Evolutionary conservation across 2,113 vertebrate species (phyloP).

Genomic region (Platichthys stellatus): DNA sequence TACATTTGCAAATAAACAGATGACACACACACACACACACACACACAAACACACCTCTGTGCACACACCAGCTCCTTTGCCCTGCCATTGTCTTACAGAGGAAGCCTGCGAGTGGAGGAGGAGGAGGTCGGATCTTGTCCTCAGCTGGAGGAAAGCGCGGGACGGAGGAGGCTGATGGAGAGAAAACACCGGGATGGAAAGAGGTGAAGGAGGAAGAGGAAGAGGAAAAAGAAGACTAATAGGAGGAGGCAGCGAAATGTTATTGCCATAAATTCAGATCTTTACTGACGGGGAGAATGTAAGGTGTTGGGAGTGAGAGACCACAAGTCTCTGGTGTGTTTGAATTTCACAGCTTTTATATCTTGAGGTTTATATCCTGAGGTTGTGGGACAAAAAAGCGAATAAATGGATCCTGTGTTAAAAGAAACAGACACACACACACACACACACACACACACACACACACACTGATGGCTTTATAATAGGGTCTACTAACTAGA

Average conservation of each 20-base stretch:
- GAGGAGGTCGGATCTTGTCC: slow-evolving; percentile 30
- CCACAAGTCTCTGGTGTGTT: not conserved
- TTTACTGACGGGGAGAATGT: not conserved
- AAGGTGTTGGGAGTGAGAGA: not conserved
- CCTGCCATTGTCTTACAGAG: slow-evolving; percentile 71
- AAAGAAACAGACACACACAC: slow-evolving; percentile 16
- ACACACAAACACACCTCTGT: not conserved
- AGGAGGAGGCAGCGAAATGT: slow-evolving; percentile 18
- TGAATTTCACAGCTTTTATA: not conserved
- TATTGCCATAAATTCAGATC: slow-evolving; percentile 24
- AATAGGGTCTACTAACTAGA: slow-evolving; percentile 52
- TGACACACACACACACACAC: not conserved
- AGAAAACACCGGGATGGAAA: slow-evolving; percentile 54
- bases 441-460: slow-evolving; percentile 13
- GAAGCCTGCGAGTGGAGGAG: slow-evolving; percentile 52
- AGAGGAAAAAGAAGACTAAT: not conserved
- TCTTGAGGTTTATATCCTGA: not conserved
- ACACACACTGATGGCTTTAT: slow-evolving; percentile 53
- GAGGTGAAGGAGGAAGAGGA: slow-evolving; percentile 20
- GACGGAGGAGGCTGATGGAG: slow-evolving; percentile 36
- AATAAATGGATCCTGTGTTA: not conserved
- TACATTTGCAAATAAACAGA: not conserved
- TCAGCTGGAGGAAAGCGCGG: slow-evolving; percentile 22
- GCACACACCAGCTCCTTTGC: slow-evolving; percentile 40
- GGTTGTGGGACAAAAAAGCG: not conserved